Evolutionary conservation across 2,797 vertebrate genomes (phyloP).

Genomic region (Gymnothorax reevesii): DNA sequence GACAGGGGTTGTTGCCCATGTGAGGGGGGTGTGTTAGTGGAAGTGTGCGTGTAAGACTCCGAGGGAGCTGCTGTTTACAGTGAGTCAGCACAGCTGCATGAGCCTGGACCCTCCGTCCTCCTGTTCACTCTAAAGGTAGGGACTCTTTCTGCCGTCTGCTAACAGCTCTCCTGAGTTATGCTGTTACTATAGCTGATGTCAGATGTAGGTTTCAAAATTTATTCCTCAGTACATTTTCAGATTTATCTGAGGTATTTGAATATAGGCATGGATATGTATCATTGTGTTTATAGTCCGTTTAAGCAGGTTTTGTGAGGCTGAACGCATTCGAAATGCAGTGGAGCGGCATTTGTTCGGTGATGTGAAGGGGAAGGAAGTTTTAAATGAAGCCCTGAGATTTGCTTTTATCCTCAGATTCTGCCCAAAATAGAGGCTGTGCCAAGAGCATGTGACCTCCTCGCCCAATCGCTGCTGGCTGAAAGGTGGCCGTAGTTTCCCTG

Average conservation of each 20-base stretch:
- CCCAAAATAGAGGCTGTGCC: background rate
- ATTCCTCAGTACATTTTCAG: background rate
- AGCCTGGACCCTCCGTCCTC: background rate
- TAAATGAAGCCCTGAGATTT: background rate
- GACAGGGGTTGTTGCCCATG: slow-evolving; percentile 9
- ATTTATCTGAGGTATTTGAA: background rate
- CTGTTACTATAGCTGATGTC: background rate
- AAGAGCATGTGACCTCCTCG: background rate
- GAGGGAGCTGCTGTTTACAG: slow-evolving; percentile 11
- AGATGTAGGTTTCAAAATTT: background rate
- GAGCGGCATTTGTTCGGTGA: background rate
- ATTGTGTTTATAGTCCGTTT: background rate
- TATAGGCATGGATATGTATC: background rate
- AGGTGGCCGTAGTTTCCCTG: background rate
- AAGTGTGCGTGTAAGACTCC: background rate
- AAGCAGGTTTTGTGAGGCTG: background rate
- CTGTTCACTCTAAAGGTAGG: slow-evolving; percentile 14
- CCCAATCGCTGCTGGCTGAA: background rate
- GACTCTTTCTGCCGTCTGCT: background rate
- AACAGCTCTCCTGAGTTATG: background rate
- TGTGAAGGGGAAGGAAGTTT: background rate
- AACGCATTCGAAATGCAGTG: background rate
- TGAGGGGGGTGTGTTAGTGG: background rate
- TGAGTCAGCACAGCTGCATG: slow-evolving; percentile 16
- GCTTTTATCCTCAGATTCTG: background rate